These are phyloP conservation scores for Procapra przewalskii DNA, from an alignment of 2,113 vertebrate species.

Conservation along the genomic window DNA sequence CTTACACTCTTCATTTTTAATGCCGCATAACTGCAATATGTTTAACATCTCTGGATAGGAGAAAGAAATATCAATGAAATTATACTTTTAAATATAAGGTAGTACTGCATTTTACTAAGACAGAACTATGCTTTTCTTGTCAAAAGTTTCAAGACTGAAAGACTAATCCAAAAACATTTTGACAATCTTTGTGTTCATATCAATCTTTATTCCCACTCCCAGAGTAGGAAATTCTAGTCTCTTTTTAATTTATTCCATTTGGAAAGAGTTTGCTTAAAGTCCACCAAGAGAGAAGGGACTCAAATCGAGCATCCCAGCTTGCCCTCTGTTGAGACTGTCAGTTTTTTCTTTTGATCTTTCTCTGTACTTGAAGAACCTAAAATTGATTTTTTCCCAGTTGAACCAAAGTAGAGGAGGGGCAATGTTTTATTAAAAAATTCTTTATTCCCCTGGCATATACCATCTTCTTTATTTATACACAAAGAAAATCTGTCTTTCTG, in stretches of 20 bases:
- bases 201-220: neutral
- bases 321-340: conserved; percentile 74
- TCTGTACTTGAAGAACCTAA: conserved; percentile 74
- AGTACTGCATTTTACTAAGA: neutral
- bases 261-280: conserved; percentile 61
- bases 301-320: conserved; percentile 54
- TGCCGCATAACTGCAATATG: neutral
- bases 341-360: conserved; percentile 78
- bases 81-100: conserved; percentile 24
- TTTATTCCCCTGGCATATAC: conserved; percentile 61
- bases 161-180: conserved; percentile 8
- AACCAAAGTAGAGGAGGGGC: conserved; percentile 69
- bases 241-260: conserved; percentile 69
- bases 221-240: conserved; percentile 23
- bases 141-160: neutral
- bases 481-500: conserved; percentile 73
- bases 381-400: conserved; percentile 79
- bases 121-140: neutral
- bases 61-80: neutral
- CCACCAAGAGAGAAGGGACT: conserved; percentile 64
- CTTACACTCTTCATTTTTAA: neutral
- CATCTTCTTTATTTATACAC: conserved; percentile 70
- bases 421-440: conserved; percentile 80
- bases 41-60: neutral
- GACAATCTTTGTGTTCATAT: conserved; percentile 28